phyloP scores from a whole-genome alignment of 2,113 vertebrate genomes.

The Delphinapterus leucas region DNA sequence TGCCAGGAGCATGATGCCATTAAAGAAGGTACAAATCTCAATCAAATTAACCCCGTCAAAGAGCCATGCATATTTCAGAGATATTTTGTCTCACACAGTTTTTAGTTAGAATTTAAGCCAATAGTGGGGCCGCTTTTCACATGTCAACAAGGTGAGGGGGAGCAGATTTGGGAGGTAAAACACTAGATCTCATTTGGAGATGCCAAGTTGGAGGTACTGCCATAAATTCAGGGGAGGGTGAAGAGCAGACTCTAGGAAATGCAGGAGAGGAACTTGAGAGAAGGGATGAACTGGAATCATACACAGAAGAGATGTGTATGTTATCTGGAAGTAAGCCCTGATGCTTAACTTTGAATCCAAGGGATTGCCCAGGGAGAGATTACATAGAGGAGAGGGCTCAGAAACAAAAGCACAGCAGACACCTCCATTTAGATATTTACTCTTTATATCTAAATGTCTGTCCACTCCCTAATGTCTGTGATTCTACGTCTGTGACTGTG shows the following conservation, averaged over 20 bases:
- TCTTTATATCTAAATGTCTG: not conserved
- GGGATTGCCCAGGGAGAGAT: not conserved
- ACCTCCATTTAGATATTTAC: not conserved
- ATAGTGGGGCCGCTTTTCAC: not conserved
- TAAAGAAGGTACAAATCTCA: not conserved
- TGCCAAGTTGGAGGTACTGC: not conserved
- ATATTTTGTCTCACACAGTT: not conserved
- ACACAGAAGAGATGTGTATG: not conserved
- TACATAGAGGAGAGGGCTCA: not conserved
- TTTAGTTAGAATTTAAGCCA: conserved; percentile 14
- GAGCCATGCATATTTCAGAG: not conserved
- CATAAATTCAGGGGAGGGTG: not conserved
- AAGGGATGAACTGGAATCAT: not conserved
- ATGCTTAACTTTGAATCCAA: not conserved
- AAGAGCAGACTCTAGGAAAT: not conserved
- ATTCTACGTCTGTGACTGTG: not conserved
- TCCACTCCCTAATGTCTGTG: not conserved
- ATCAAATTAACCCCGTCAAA: not conserved
- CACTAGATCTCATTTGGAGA: not conserved
- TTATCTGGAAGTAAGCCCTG: not conserved
- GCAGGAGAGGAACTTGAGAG: not conserved
- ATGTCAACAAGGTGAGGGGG: not conserved
- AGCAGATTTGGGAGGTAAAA: not conserved
- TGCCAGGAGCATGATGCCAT: not conserved
- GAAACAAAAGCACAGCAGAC: not conserved